Conservation (phyloP, 2,888 invertebrate species). For the Scaptomyza polygonia region DNA sequence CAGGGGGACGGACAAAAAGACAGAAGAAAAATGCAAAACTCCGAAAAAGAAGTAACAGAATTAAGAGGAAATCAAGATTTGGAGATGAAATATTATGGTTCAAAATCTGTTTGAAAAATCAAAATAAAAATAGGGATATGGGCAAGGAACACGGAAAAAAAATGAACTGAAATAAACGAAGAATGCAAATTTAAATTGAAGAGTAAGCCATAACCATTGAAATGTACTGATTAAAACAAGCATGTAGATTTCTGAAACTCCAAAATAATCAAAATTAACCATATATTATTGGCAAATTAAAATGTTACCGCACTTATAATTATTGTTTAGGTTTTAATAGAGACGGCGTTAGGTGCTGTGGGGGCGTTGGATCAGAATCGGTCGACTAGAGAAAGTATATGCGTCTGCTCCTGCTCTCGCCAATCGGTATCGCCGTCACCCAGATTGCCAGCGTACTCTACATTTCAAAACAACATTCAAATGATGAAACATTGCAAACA, state of each 20-base stretch:
- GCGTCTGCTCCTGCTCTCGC: slow-evolving; percentile 94
- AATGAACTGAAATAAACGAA: too few relatives aligned
- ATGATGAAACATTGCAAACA: not conserved
- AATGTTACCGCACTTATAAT: slow-evolving; percentile 24
- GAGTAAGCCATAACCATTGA: too few relatives aligned
- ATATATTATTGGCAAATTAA: slow-evolving; percentile 12
- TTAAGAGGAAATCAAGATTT: not conserved
- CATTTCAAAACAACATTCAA: slow-evolving; percentile 39
- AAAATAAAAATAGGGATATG: not conserved
- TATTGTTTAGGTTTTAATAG: slow-evolving; percentile 33
- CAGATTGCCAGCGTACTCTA: slow-evolving; percentile 97
- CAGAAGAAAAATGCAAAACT: slow-evolving; percentile 9
- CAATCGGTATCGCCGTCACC: slow-evolving; percentile 92
- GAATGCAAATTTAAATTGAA: too few relatives aligned
- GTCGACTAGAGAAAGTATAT: slow-evolving; percentile 95
- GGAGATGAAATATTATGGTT: not conserved
- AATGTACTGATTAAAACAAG: not conserved
- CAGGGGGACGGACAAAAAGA: slow-evolving; percentile 13
- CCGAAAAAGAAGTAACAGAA: not conserved
- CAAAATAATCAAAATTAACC: slow-evolving; percentile 15
- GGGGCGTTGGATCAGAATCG: slow-evolving; percentile 89
- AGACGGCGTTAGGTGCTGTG: not conserved
- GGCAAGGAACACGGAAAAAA: not conserved
- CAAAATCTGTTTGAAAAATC: not conserved
- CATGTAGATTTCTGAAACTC: slow-evolving; percentile 1